Evolutionary conservation across 2,113 vertebrate species (phyloP).

Genomic region (Calypte anna): DNA sequence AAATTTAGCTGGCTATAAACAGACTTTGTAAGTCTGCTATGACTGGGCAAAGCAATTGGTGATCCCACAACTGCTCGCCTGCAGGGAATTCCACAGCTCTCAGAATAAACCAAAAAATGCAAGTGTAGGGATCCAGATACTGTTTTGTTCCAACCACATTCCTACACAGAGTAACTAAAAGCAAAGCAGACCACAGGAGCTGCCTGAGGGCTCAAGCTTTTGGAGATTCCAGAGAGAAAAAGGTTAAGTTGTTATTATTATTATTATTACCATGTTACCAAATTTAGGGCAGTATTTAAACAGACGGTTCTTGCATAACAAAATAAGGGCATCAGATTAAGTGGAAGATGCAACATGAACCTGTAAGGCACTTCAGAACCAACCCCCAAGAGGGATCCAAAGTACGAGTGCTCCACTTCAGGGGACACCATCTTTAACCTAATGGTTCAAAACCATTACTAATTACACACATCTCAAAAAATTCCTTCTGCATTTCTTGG

Average conservation of each 20-base stretch:
- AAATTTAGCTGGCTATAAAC: constrained; percentile 54
- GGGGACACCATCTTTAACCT: background rate
- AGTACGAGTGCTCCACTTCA: background rate
- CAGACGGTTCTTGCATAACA: background rate
- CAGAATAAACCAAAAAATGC: background rate
- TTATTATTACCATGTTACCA: background rate
- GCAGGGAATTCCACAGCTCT: background rate
- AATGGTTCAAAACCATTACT: background rate
- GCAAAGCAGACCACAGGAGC: background rate
- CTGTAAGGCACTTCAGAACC: background rate
- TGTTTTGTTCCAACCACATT: background rate
- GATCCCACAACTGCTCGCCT: background rate
- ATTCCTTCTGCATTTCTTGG: background rate
- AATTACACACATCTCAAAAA: background rate
- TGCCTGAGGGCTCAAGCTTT: background rate
- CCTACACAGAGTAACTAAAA: background rate
- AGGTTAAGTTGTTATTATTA: background rate
- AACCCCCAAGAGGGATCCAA: background rate
- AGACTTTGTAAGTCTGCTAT: background rate
- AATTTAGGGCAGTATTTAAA: background rate
- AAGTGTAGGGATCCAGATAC: background rate
- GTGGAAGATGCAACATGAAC: background rate
- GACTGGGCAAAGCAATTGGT: background rate
- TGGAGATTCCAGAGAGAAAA: background rate
- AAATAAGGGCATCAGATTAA: background rate